Evolutionary conservation across 2,888 invertebrate species (phyloP), one percentile per base, ranked within the genome.

Genomic region (Trilocha varians): DNA sequence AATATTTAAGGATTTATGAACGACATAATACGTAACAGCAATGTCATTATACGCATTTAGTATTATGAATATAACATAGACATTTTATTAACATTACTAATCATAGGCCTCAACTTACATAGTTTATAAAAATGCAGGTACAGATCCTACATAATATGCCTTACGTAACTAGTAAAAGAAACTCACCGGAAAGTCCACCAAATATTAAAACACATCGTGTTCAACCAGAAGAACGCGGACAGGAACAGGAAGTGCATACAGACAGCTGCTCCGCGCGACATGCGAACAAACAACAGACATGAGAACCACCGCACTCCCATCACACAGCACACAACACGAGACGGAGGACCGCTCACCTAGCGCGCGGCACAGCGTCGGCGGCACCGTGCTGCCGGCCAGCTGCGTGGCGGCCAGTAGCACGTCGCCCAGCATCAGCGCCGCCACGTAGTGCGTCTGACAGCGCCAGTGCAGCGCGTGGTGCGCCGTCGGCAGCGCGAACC

Each of bases 191-290:
- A 94, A 14, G 95, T 95, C 95, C 95, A 95, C 94, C 95, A 96
- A 72, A 96, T 94, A 85, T 96, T 96, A 87, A 95, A 95, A 78
- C 95, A 96, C 95, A 96, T 95, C 48, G 95, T 94, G 79, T 95
- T 96, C 38, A 96, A 89, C 96, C 96, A 96, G 78, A 95, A 95
- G 88, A 96, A 96, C 47, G 95, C 94, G 25, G 95, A 91, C 74
- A 96, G 87, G 78, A 95, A 95, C 79, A 93, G 91, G 88, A 95
- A 95, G 70, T 95, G 95, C 89, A 95, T 94, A 59, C 90, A 86
- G 55, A 93, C 91, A 48, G 95, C 95, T 91, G 89, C 54, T 88
- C 47, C 54, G 48, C 62, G 38, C 49, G 59, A 70, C 70, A 64
- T 72, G 67, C 35, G 36, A 63, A 64, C 59, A 61, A 55, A 54